Percentiles rank a stretch among this genome's conserved stretches.
Conservation (phyloP, 2,113 vertebrate species). For the Cavia porcellus region DNA sequence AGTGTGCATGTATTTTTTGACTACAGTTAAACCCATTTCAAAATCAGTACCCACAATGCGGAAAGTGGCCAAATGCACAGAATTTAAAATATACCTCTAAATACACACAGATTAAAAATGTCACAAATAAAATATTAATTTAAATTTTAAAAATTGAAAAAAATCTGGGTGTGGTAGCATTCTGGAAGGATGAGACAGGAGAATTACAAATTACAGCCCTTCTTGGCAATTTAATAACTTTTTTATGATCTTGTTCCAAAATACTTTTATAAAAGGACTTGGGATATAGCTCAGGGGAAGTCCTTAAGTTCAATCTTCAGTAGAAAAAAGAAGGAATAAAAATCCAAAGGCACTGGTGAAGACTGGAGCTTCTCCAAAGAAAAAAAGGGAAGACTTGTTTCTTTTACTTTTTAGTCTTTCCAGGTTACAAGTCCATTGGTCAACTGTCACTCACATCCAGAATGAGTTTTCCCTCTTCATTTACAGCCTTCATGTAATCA, state of each 20-base stretch:
- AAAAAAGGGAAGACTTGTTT: background rate
- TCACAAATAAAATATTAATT: background rate
- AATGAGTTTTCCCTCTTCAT: background rate
- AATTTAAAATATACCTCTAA: background rate
- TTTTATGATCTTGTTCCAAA: background rate
- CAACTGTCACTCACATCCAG: background rate
- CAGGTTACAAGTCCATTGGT: background rate
- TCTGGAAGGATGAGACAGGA: background rate
- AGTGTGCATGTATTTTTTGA: background rate
- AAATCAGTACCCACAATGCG: background rate
- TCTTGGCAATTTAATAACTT: background rate
- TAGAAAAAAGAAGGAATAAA: too few species aligned
- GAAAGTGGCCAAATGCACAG: background rate
- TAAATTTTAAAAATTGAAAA: background rate
- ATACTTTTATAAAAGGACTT: background rate
- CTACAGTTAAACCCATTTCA: background rate
- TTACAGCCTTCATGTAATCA: background rate
- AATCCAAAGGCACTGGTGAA: background rate
- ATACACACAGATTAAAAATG: background rate
- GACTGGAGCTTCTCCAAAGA: background rate
- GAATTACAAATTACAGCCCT: background rate
- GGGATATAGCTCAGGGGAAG: background rate
- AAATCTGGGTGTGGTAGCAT: background rate
- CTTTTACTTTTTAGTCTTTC: background rate
- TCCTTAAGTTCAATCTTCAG: background rate